Conservation (phyloP, 2,888 invertebrate species). For the Megaustenia siamemsis region DNA sequence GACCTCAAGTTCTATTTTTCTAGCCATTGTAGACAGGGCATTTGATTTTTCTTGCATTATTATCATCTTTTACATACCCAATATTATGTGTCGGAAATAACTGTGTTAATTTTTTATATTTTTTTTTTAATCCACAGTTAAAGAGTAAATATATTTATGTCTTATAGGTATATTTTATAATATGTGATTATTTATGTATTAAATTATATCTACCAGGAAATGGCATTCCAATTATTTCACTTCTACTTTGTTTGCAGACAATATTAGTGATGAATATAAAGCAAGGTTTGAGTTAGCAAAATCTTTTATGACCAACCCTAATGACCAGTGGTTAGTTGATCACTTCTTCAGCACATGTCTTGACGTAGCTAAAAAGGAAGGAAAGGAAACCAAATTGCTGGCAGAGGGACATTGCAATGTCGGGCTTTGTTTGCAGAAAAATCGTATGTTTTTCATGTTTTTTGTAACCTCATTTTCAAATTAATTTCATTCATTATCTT, state of each 20-base stretch:
- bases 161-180: too few species aligned
- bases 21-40: too few species aligned
- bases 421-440: slow-evolving; percentile 77
- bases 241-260: slow-evolving; percentile 63
- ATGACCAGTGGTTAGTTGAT: slow-evolving; percentile 79
- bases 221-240: slow-evolving; percentile 74
- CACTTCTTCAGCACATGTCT: slow-evolving; percentile 78
- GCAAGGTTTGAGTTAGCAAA: slow-evolving; percentile 75
- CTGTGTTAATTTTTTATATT: too few species aligned
- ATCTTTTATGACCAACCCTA: slow-evolving; percentile 72
- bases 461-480: background rate
- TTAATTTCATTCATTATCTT: too few species aligned
- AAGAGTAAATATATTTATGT: too few species aligned
- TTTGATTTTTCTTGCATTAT: too few species aligned
- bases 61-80: too few species aligned
- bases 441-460: slow-evolving; percentile 65
- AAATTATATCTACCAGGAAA: slow-evolving; percentile 74
- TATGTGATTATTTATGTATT: too few species aligned
- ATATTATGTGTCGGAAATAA: too few species aligned
- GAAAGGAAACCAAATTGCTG: slow-evolving; percentile 73
- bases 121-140: too few species aligned
- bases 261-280: slow-evolving; percentile 73
- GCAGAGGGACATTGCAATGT: slow-evolving; percentile 78
- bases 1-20: too few species aligned
- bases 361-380: slow-evolving; percentile 70